Conservation (phyloP, 1,140 invertebrate species). For the Sminthurinus signatus region DNA sequence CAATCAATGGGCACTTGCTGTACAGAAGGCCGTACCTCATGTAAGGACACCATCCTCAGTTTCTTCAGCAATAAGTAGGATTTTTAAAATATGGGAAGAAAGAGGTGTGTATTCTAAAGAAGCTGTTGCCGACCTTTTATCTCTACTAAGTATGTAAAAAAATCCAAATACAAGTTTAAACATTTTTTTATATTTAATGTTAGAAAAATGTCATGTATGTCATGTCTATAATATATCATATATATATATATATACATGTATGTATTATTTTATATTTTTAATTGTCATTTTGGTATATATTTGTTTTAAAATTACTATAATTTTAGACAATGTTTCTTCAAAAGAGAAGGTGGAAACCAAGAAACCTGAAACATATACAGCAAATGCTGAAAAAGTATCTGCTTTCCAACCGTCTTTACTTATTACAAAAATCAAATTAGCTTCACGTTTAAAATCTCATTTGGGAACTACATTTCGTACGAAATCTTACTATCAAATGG, state of each 20-base stretch:
- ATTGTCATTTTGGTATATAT: not conserved
- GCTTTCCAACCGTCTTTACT: slow-evolving; percentile 31
- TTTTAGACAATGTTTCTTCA: slow-evolving; percentile 23
- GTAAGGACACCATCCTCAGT: slow-evolving; percentile 49
- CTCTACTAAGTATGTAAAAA: slow-evolving; percentile 32
- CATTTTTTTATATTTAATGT: too few relatives aligned
- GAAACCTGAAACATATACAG: slow-evolving; percentile 41
- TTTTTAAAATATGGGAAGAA: slow-evolving; percentile 42
- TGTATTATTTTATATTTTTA: not conserved
- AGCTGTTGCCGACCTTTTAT: slow-evolving; percentile 32
- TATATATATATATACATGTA: too few relatives aligned
- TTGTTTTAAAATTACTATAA: not conserved
- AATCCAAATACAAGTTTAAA: too few relatives aligned
- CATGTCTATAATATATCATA: too few relatives aligned
- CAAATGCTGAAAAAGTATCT: slow-evolving; percentile 33
- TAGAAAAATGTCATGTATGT: too few relatives aligned
- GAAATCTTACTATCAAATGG: slow-evolving; percentile 39
- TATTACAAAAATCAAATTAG: slow-evolving; percentile 31
- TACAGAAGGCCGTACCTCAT: slow-evolving; percentile 82
- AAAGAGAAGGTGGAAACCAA: slow-evolving; percentile 34
- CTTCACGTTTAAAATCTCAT: slow-evolving; percentile 38
- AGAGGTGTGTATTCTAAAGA: slow-evolving; percentile 37
- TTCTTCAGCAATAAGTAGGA: slow-evolving; percentile 31
- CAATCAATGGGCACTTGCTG: slow-evolving; percentile 82
- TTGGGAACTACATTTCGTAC: slow-evolving; percentile 37